These are phyloP conservation scores for Ianthella basta DNA, from an alignment of 37 sponge, comb jelly and placozoan species.

Conservation along the genomic window DNA sequence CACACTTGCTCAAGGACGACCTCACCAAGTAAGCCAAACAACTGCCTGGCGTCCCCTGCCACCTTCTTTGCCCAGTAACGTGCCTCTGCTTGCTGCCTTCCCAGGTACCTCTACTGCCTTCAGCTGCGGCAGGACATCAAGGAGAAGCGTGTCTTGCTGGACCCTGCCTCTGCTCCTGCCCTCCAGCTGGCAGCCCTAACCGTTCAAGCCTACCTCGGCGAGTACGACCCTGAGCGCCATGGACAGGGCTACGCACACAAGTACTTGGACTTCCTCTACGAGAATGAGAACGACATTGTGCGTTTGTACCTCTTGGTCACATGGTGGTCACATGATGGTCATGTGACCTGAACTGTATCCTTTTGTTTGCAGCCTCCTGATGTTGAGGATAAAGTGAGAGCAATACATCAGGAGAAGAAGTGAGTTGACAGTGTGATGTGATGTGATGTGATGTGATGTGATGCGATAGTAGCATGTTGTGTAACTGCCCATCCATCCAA, in stretches of 20 bases:
- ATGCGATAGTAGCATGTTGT: background rate
- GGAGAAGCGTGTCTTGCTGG: slow-evolving; percentile 53
- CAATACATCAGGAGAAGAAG: background rate
- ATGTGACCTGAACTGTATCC: background rate
- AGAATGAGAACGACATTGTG: slow-evolving; percentile 20
- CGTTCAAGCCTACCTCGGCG: slow-evolving; percentile 60
- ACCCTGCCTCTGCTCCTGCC: slow-evolving; percentile 49
- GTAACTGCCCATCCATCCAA: background rate
- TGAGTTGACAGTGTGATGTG: background rate
- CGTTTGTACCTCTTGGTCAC: background rate
- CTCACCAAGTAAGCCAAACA: slow-evolving; percentile 33
- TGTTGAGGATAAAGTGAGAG: background rate
- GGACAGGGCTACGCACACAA: slow-evolving; percentile 38
- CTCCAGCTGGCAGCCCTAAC: slow-evolving; percentile 63
- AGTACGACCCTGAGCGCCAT: slow-evolving; percentile 50
- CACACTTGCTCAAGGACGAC: slow-evolving; percentile 61
- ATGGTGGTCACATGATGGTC: too few species aligned
- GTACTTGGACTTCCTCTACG: slow-evolving; percentile 45
- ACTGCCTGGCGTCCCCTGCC: background rate
- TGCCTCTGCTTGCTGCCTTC: background rate
- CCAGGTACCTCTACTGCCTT: slow-evolving; percentile 64
- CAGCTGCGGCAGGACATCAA: slow-evolving; percentile 78
- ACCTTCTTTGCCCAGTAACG: background rate
- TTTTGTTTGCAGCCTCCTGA: background rate
- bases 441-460: background rate